These are phyloP conservation scores for Thecocarcelia acutangulata DNA, from an alignment of 2,888 invertebrate species.

Conservation along the genomic window DNA sequence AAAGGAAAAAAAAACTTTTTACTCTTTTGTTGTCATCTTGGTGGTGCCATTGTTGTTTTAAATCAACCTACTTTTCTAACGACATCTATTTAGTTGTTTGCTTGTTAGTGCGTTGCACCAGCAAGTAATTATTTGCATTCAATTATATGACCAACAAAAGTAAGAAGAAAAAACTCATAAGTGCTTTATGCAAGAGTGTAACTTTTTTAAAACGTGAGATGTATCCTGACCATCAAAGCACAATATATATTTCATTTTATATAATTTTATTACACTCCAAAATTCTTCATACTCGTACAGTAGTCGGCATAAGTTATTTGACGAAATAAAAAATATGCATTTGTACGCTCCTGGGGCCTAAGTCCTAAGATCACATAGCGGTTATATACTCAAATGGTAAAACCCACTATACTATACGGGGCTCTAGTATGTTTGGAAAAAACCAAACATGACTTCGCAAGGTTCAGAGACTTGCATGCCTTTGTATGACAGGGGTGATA, in stretches of 20 bases:
- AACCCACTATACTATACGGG: no score
- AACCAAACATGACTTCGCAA: no score
- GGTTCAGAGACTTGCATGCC: no score
- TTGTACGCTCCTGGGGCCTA: no score
- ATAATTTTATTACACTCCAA: no score
- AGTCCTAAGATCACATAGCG: no score
- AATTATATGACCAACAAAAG: conserved; percentile 55
- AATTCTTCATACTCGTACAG: no score
- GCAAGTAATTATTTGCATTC: conserved; percentile 60
- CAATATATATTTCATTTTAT: neutral
- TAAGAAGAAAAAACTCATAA: conserved; percentile 9
- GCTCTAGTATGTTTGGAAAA: no score
- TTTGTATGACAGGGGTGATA: no score
- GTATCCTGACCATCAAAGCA: neutral
- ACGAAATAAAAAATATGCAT: no score
- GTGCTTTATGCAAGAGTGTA: conserved; percentile 26
- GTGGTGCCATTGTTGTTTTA: conserved; percentile 26
- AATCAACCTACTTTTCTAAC: conserved; percentile 46
- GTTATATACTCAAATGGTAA: no score
- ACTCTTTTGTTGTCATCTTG: conserved; percentile 22
- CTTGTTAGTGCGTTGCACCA: conserved; percentile 17
- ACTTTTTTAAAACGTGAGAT: conserved; percentile 15
- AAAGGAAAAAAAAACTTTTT: conserved; percentile 29
- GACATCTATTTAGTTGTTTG: neutral
- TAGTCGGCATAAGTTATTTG: no score